Base-by-base conservation (phyloP, 2,888 invertebrate genomes). In the Limnephilus rhombicus region DNA sequence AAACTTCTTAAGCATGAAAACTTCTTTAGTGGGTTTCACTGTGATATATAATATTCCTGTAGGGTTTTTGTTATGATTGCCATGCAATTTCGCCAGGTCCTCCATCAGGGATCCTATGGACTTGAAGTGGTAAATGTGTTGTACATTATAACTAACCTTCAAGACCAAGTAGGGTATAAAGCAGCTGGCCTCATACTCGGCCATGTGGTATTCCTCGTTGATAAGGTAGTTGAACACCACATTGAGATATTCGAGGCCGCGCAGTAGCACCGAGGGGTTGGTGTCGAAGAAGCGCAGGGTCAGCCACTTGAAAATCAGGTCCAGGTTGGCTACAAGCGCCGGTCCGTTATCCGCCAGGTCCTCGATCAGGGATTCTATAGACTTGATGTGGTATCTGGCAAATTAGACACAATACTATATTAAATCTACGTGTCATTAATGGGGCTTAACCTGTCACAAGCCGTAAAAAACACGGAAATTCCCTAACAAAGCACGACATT, bases 221-320 rank as follows among this genome's bases (percentile, higher is more conserved):
- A 98, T 98, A 53, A 99, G 96, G 94, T 97, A 96, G 93, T 97
- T 97, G 95, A 99, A 99, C 92, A 99, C 98, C 31, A 97, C 95
- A 93, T 98, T 97, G 18, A 99, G 96, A 95, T 99, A 99, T 95
- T 99, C 99, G 94, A 99, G 96, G n/a, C 98, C 99, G 96, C 99
- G 99, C 94, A 99, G 97, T 93, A 99, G 97, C 80, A 99, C 99
- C 29, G 99, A 99, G 15, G 99, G 99, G 96, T 99, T 99, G 41
- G 99, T 99, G 96, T 99, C 99, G 94, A 99, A 99, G 96, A 99
- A 99, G 93, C 99, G 96, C 87, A 99, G 96, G 0, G 99, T 99
- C 94, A 99, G 95, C 99, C 99, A 99, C 95, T 99, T 99, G 86
- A 99, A 97, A 91, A 99, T 98, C 93, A 99, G 96, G 96, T 99